Evolutionary conservation across 2,888 invertebrate species (phyloP), one percentile per base, ranked within the genome.

Genomic region (Norana najaformis): DNA sequence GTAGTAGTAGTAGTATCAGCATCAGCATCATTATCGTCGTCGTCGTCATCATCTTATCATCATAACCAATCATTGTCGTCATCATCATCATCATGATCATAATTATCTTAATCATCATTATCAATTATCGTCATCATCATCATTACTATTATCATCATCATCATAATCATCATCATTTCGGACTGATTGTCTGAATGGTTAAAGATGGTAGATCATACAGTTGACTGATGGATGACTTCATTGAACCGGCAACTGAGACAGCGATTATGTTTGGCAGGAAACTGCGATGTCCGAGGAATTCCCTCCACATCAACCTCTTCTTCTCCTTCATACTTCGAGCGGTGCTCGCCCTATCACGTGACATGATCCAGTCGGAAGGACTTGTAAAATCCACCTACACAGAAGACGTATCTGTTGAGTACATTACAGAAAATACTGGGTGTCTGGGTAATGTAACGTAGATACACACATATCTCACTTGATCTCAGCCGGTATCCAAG

Each of bases 261-360:
- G n/a, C n/a, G n/a, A 69, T 69, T 30, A n/a, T 34, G 20, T 18
- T 90, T 85, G 35, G 2, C 93, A 96, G 96, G 94, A 96, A 96
- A 93, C 94, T 96, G 88, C 96, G 96, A 92, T 96, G 96, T 93
- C 96, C 96, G 4, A 95, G 96, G 92, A 96, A 96, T 93, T 96
- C 96, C 92, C 95, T 96, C 0, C 96, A 96, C 94, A 96, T 96
- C 95, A 96, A 96, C 93, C 95, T 96, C 89, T 96, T 96, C 93
- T 95, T 96, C 0, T 96, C 96, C 1, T 96, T 96, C 94, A 96
- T 96, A 92, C 95, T 96, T 88, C 95, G 96, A 90, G 96, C 96
- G 0, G 95, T 96, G 90, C 95, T 96, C 94, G 85, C 85, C 85
- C 85, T 85, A 16, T 85, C 85, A 85, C 85, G 85, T 85, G 85